Percentiles rank a stretch among this genome's conserved stretches.
These are phyloP conservation scores for Pimephales promelas DNA, from an alignment of 2,113 vertebrate genomes.

Conservation along the genomic window DNA sequence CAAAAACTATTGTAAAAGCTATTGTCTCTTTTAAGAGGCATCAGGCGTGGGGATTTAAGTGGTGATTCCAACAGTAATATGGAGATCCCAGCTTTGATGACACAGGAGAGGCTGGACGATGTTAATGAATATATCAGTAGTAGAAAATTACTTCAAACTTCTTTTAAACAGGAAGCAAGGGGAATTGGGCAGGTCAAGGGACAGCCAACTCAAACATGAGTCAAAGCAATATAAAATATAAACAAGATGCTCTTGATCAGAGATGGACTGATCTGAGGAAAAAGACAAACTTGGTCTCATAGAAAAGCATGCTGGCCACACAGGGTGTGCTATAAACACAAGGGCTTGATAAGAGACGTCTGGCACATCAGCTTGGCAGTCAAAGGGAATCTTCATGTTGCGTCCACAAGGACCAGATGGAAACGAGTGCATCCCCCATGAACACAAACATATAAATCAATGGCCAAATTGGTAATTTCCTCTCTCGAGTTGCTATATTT, in stretches of 20 bases:
- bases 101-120: slow-evolving; percentile 6
- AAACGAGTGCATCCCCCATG: not conserved
- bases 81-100: slow-evolving; percentile 8
- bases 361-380: slow-evolving; percentile 15
- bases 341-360: not conserved
- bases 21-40: slow-evolving; percentile 28
- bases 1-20: slow-evolving; percentile 23
- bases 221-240: slow-evolving; percentile 34
- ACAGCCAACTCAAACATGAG: slow-evolving; percentile 29
- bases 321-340: not conserved
- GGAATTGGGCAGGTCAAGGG: slow-evolving; percentile 37
- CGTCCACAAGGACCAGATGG: slow-evolving; percentile 9
- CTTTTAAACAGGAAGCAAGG: slow-evolving; percentile 16
- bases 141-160: slow-evolving; percentile 20
- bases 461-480: not conserved
- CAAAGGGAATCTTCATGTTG: slow-evolving; percentile 15
- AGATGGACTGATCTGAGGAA: slow-evolving; percentile 30
- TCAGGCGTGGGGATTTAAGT: slow-evolving; percentile 40
- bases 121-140: slow-evolving; percentile 33
- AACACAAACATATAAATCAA: not conserved
- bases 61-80: slow-evolving; percentile 41
- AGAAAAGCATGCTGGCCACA: not conserved
- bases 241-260: slow-evolving; percentile 44
- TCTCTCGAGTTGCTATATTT: slow-evolving; percentile 14
- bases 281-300: slow-evolving; percentile 16